Base-by-base conservation (phyloP, 1,140 invertebrate species). In the Drosophila obscura region DNA sequence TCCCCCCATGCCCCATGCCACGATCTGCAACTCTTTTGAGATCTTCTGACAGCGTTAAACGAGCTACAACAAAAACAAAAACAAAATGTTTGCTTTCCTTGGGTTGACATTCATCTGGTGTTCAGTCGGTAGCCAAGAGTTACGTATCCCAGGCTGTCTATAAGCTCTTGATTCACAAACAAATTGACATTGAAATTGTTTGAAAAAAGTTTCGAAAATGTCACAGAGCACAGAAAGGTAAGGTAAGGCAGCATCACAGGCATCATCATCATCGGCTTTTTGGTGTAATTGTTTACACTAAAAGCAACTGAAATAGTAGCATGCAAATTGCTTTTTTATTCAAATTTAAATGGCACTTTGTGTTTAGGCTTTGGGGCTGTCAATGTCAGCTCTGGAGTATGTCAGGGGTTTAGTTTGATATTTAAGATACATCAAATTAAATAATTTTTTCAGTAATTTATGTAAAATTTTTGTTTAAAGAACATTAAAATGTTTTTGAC, bases 151-250 rank as follows among this genome's bases (percentile, higher is more conserved):
- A 73, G 58, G 69, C 71, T 73, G 69, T 69, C 64, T 69, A 45
- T 50, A 35, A 58, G 65, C 35, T 50, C 35, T 50, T 39, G 28
- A 7, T 8, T 44, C 44, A 13, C 46, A 52, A 73, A 53, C 53
- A 76, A 66, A 64, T 75, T 78, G 80, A 82, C 80, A 83, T 73
- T 82, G 80, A 63, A 81, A 80, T 62, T 66, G 52, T 50, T 64
- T n/a, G 19, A 53, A 49, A 50, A 50, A 50, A 57, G 56, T 16
- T 35, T 3, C 1, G 24, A 41, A 82, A 71, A 78, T 71, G 71
- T 65, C 65, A 62, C 8, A 11, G 2, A 52, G 61, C 5, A 13
- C 7, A n/a, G n/a, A n/a, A 44, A 43, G 53, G 15, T 39, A 53
- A 61, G 19, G 8, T 39, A 58, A 64, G 19, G 11, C 51, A 55